These are phyloP conservation scores for Balaeniceps rex DNA, from an alignment of 2,113 vertebrate genomes.

Conservation along the genomic window DNA sequence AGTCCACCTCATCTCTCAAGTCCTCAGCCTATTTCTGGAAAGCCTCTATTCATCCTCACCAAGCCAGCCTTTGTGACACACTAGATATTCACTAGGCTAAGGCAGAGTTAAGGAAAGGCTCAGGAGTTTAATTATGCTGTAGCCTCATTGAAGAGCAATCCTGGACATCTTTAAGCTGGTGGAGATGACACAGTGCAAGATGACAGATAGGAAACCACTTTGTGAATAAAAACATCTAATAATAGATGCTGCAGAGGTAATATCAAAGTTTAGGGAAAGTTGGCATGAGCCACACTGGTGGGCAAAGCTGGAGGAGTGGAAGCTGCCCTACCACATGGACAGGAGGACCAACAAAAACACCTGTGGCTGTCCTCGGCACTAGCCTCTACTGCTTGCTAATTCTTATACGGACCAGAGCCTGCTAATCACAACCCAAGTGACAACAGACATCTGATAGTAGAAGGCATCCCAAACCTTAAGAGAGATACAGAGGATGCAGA, in stretches of 20 bases:
- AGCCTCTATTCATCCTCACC: neutral
- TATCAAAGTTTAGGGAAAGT: neutral
- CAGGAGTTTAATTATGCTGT: neutral
- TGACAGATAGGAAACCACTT: neutral
- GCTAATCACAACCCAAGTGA: neutral
- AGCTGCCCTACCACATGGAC: neutral
- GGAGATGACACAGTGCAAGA: neutral
- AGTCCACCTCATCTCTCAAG: neutral
- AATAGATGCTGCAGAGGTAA: neutral
- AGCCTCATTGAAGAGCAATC: neutral
- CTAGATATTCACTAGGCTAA: neutral
- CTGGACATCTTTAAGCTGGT: neutral
- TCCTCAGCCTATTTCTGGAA: neutral
- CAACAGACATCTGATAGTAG: neutral
- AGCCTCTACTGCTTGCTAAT: neutral
- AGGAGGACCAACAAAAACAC: neutral
- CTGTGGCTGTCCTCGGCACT: neutral
- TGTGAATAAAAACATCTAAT: neutral
- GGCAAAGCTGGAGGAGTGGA: neutral
- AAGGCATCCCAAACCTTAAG: neutral
- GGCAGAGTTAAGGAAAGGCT: neutral
- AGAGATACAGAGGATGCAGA: neutral
- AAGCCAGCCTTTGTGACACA: neutral
- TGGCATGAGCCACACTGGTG: neutral
- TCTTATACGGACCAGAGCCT: neutral